Evolutionary conservation across 2,888 invertebrate species (phyloP).

Genomic region (Cryptocheilus praepositus): DNA sequence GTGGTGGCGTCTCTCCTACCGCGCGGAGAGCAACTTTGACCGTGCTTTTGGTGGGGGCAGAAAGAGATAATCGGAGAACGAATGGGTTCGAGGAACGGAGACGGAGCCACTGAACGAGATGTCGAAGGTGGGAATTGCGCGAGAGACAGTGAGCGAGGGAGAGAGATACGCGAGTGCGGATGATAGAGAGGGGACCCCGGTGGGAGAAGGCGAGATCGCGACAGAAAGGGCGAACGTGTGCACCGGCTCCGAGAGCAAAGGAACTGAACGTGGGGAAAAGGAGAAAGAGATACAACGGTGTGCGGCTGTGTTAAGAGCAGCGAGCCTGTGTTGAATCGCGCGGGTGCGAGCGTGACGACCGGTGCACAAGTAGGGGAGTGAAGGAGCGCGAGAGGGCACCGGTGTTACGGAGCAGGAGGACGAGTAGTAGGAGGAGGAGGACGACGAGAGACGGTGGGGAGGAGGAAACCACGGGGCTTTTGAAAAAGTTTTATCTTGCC

Average conservation of each 20-base stretch:
- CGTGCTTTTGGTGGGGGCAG: neutral
- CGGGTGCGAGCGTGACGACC: constrained; percentile 36
- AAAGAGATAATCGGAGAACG: neutral
- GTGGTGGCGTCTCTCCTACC: neutral
- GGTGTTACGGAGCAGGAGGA: constrained; percentile 7
- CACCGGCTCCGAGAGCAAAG: constrained; percentile 16
- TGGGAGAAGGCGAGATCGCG: constrained; percentile 26
- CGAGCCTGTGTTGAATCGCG: constrained; percentile 12
- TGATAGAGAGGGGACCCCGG: constrained; percentile 19
- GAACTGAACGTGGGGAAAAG: constrained; percentile 15
- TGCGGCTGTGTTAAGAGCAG: constrained; percentile 21
- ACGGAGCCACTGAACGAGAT: constrained; percentile 6
- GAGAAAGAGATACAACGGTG: constrained; percentile 42
- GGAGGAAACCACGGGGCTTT: constrained; percentile 68
- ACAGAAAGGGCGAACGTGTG: constrained; percentile 12
- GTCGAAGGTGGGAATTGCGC: constrained; percentile 6
- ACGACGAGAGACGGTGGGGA: constrained; percentile 41
- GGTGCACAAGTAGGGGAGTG: neutral
- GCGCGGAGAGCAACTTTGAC: constrained; percentile 1
- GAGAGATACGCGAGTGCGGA: neutral
- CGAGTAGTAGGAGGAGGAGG: constrained; percentile 17
- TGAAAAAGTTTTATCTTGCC: constrained; percentile 74
- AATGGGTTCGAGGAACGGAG: neutral
- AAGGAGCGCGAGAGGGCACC: constrained; percentile 12
- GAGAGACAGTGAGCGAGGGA: constrained; percentile 9